Evolutionary conservation across 53 echinoderm and acorn worm species (phyloP).

Genomic region (Astropecten irregularis): DNA sequence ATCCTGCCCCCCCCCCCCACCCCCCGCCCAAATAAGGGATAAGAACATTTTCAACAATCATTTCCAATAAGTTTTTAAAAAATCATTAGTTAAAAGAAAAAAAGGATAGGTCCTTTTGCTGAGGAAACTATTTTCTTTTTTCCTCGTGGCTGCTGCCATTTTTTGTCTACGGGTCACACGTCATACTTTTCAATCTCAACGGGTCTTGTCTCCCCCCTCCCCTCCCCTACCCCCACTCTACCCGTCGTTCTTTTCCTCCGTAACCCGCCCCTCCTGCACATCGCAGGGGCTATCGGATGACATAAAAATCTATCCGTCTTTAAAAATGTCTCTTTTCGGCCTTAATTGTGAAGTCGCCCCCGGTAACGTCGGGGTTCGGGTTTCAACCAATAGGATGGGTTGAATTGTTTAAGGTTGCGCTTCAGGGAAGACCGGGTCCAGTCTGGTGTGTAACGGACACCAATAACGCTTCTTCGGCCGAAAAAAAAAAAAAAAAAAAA

Average conservation of each 20-base stretch:
- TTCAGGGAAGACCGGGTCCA: background rate
- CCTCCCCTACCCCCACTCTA: background rate
- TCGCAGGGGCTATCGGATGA: constrained; percentile 16
- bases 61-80: too few relatives aligned
- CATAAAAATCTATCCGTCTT: constrained; percentile 13
- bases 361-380: constrained; percentile 10
- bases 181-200: background rate
- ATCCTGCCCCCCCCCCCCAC: too few relatives aligned
- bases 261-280: background rate
- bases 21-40: too few relatives aligned
- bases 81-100: too few relatives aligned
- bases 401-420: constrained; percentile 41
- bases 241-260: background rate
- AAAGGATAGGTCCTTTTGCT: too few relatives aligned
- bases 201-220: background rate
- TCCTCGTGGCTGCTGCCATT: too few relatives aligned
- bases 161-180: background rate
- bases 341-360: constrained; percentile 37
- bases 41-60: too few relatives aligned
- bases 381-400: constrained; percentile 31
- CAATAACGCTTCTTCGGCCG: background rate
- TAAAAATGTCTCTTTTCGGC: constrained; percentile 3
- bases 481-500: too few relatives aligned
- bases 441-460: constrained; percentile 46
- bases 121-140: too few relatives aligned